A percentile compares a stretch with the other conserved stretches of the same genome.
Conservation (phyloP, 92 coral and sea anemone genomes). For the Porites lobata region DNA sequence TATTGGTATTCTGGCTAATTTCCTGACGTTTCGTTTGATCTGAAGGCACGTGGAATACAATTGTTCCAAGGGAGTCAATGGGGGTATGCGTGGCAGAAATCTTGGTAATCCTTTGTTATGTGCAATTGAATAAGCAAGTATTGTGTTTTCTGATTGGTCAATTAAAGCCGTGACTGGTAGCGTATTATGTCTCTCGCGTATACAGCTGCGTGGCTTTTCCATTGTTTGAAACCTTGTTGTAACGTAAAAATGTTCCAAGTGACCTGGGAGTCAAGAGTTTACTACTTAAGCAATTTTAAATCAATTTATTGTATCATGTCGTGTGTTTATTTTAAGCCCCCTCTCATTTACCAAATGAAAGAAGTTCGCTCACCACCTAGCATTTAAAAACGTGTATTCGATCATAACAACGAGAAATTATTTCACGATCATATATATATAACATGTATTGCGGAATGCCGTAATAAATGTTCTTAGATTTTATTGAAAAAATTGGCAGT, state of each 20-base stretch:
- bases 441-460: no score
- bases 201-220: slow-evolving; percentile 42
- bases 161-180: slow-evolving; percentile 11
- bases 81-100: slow-evolving; percentile 65
- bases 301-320: neutral
- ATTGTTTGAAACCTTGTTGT: neutral
- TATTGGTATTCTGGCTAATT: slow-evolving; percentile 18
- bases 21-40: slow-evolving; percentile 26
- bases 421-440: no score
- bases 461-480: no score
- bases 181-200: slow-evolving; percentile 18
- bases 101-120: slow-evolving; percentile 48
- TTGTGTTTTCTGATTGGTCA: slow-evolving; percentile 27
- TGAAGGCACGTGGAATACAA: slow-evolving; percentile 59
- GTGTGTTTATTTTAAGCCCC: neutral
- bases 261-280: slow-evolving; percentile 27
- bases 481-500: neutral
- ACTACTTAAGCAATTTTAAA: neutral
- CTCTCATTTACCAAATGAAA: neutral
- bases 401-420: no score
- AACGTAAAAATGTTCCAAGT: neutral
- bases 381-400: no score
- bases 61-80: slow-evolving; percentile 43
- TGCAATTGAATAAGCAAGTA: slow-evolving; percentile 17
- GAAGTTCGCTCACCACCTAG: neutral